Base-by-base conservation (phyloP, 2,797 vertebrate species). In the Nyctalus aviator region DNA sequence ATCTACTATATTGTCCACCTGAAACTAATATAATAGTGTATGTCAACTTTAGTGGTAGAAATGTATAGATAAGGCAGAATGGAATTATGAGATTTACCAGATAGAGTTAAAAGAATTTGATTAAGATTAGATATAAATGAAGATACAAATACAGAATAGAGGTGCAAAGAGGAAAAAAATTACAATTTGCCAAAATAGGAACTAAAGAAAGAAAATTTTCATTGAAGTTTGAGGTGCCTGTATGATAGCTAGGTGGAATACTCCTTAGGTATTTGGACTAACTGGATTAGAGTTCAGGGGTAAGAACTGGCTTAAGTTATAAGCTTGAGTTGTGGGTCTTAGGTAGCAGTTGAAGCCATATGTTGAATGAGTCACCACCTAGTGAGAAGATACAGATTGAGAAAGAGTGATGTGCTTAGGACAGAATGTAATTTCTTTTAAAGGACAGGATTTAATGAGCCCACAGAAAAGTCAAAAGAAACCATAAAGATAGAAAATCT, bases 301-400 rank as follows among this genome's bases (percentile, higher is more conserved):
- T 84, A 21, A 96, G 15, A 87, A 81, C 20, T 73, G 73, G 20
- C 84, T 53, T 57, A 57, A 88, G 27, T 84, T 96, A 46, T 90
- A 17, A 66, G 23, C 94, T 68, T 89, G 48, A 81, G 20, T 79
- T 84, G 46, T 75, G 44, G 14, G 8, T 37, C 23, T 71, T 82
- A 84, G 41, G 27, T 81, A 72, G 25, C 30, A 82, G 6, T 88
- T 81, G 76, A 82, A 94, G 21, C 71, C 95, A 64, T 94, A 59
- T 44, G 8, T 92, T 94, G 68, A 87, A 89, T 64, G 71, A 91
- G 37, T 66, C 14, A 55, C 30, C 14, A 55, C 30, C 27, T 44
- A 7, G 3, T 76, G 32, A 86, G 68, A 55, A 78, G 64, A 64
- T 48, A 73, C 6, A 77, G 44, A 71, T 13, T 66, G n/a, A 89